Evolutionary conservation across 2,797 vertebrate species (phyloP).

Genomic region (Emys orbicularis): DNA sequence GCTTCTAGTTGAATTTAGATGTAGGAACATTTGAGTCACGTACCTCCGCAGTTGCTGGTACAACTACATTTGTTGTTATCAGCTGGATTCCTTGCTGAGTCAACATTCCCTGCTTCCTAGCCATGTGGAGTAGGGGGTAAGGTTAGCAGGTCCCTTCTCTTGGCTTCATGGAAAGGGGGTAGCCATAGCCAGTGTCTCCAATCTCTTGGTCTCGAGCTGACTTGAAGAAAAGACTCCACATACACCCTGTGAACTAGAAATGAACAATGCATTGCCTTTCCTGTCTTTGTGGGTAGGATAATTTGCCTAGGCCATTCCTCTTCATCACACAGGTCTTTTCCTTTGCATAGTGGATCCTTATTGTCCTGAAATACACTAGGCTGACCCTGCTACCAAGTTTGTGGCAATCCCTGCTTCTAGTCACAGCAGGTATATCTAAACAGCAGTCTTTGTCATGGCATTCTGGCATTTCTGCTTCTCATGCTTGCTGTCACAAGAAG

Average conservation of each 20-base stretch:
- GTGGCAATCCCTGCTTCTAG: background rate
- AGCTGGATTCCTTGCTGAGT: background rate
- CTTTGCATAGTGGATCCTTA: background rate
- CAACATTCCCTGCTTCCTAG: background rate
- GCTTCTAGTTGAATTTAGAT: background rate
- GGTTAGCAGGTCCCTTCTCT: background rate
- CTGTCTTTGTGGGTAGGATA: background rate
- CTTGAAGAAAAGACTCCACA: background rate
- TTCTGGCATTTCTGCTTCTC: background rate
- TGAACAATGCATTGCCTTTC: background rate
- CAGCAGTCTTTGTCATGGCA: background rate
- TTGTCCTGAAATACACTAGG: background rate
- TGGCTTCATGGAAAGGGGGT: no score
- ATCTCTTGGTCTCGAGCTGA: background rate
- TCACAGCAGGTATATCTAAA: background rate
- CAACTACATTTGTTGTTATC: fast-evolving
- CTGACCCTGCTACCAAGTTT: background rate
- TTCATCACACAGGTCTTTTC: background rate
- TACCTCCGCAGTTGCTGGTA: background rate
- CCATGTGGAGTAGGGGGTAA: background rate
- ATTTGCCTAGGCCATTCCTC: background rate
- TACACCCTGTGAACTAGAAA: background rate
- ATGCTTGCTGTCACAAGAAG: background rate
- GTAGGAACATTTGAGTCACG: background rate
- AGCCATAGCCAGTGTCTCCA: background rate